These are phyloP conservation scores for Macroramphosus scolopax DNA, from an alignment of 2,797 vertebrate species.

Conservation along the genomic window DNA sequence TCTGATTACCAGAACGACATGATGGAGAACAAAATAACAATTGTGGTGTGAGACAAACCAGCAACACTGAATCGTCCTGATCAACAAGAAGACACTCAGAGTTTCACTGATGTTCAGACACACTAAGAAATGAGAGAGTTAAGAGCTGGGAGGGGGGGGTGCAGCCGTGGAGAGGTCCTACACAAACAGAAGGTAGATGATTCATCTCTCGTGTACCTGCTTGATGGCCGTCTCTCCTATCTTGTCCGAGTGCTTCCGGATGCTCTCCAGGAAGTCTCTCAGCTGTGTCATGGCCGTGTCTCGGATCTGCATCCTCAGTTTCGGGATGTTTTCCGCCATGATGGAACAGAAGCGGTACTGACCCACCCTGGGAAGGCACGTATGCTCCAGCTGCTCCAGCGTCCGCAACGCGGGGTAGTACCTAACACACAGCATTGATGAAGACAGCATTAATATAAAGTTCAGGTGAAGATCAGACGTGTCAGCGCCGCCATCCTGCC, in stretches of 20 bases:
- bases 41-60: background rate
- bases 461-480: too few species aligned
- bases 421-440: constrained; percentile 72
- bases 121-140: too few species aligned
- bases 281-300: constrained; percentile 97
- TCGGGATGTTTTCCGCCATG: constrained; percentile 93
- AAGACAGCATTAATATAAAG: too few species aligned
- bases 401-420: constrained; percentile 95
- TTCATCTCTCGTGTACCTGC: too few species aligned
- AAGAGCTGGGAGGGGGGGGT: too few species aligned
- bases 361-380: constrained; percentile 87
- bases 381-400: constrained; percentile 90
- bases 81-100: constrained; percentile 1
- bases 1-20: constrained; percentile 43
- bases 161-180: too few species aligned
- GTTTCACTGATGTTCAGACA: background rate
- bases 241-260: constrained; percentile 96
- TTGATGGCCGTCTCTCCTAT: constrained; percentile 95
- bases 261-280: constrained; percentile 96
- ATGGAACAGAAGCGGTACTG: constrained; percentile 94
- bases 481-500: too few species aligned
- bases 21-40: constrained; percentile 33
- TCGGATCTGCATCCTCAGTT: constrained; percentile 86
- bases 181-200: too few species aligned
- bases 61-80: constrained; percentile 6